Evolutionary conservation across 2,888 invertebrate species (phyloP).

Genomic region (Lasius platythorax): DNA sequence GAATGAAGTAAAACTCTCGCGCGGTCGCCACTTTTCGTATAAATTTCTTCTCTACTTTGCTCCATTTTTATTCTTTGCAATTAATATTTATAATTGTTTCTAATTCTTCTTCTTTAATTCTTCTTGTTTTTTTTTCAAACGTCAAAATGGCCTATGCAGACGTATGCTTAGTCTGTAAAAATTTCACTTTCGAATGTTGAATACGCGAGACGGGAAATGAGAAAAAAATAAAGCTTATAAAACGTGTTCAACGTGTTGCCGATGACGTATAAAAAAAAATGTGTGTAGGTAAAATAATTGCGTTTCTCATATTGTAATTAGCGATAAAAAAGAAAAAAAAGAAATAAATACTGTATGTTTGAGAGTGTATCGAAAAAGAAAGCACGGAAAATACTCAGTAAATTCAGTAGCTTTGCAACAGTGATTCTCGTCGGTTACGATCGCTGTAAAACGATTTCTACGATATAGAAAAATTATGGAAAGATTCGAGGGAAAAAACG

Average conservation of each 20-base stretch:
- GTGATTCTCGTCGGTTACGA: neutral
- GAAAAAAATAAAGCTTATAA: constrained; percentile 22
- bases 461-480: neutral
- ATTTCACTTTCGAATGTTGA: constrained; percentile 22
- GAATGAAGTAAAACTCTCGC: neutral
- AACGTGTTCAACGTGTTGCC: constrained; percentile 33
- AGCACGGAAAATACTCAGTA: constrained; percentile 26
- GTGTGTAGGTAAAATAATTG: constrained; percentile 31
- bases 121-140: constrained; percentile 23
- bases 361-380: constrained; percentile 13
- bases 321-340: constrained; percentile 21
- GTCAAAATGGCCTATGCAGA: constrained; percentile 19
- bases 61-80: neutral
- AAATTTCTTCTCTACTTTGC: neutral
- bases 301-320: constrained; percentile 42
- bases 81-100: neutral
- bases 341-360: neutral
- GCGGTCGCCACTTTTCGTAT: neutral
- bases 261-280: constrained; percentile 30
- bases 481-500: neutral
- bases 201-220: neutral
- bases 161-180: constrained; percentile 16
- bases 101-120: neutral
- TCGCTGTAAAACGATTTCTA: neutral
- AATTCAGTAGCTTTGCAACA: constrained; percentile 25